Conservation (phyloP, 2,113 vertebrate species). For the Ascaphus truei region DNA sequence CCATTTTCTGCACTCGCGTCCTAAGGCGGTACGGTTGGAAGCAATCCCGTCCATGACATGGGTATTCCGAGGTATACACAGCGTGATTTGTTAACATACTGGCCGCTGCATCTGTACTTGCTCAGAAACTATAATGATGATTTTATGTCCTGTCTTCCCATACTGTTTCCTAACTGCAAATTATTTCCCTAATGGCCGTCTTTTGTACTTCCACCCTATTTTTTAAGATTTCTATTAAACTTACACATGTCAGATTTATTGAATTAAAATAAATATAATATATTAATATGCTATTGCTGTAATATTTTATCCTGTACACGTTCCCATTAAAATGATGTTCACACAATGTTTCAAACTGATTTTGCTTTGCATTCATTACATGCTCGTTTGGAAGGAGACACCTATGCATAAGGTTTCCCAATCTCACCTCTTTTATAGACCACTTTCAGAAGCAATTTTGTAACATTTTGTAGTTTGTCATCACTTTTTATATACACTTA, state of each 20-base stretch:
- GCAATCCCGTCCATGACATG: too few species aligned
- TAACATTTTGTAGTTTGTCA: constrained; percentile 16
- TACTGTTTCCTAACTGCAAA: neutral
- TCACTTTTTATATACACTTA: constrained; percentile 32
- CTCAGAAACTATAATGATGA: too few species aligned
- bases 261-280: neutral
- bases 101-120: too few species aligned
- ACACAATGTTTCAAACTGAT: neutral
- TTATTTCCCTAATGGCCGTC: neutral
- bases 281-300: neutral
- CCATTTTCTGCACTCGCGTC: too few species aligned
- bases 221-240: neutral
- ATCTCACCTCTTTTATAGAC: constrained; percentile 20
- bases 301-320: neutral
- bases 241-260: neutral
- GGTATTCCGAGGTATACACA: too few species aligned
- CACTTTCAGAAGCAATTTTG: constrained; percentile 5
- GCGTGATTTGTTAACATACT: too few species aligned
- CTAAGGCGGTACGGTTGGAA: too few species aligned
- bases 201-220: neutral
- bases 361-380: neutral
- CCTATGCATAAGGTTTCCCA: neutral
- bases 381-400: neutral
- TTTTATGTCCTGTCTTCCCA: too few species aligned
- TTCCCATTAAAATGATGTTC: constrained; percentile 3